These are phyloP conservation scores for Lycaon pictus DNA, from an alignment of 2,113 vertebrate species.

Conservation along the genomic window DNA sequence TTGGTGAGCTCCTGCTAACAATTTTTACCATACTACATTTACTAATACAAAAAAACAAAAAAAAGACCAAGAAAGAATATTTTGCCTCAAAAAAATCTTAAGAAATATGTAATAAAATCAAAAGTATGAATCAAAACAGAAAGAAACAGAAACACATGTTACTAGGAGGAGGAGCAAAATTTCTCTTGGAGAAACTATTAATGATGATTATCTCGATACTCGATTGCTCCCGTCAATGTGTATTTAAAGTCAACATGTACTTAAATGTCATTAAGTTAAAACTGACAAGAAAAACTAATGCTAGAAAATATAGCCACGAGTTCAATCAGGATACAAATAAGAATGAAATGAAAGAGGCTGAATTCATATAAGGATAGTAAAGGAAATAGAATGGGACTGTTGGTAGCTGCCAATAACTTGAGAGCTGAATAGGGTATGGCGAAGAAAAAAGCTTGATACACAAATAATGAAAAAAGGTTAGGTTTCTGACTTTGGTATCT, in stretches of 20 bases:
- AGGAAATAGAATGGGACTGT: not conserved
- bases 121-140: constrained; percentile 49
- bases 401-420: not conserved
- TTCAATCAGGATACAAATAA: not conserved
- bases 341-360: not conserved
- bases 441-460: not conserved
- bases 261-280: constrained; percentile 6
- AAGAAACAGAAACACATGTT: constrained; percentile 32
- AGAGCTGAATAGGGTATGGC: not conserved
- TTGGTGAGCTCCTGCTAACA: not conserved
- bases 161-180: not conserved
- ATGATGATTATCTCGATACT: not conserved
- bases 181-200: constrained; percentile 31
- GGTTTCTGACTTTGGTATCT: not conserved
- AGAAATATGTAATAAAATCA: constrained; percentile 50
- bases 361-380: constrained; percentile 33
- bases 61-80: constrained; percentile 7
- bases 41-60: constrained; percentile 36
- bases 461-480: not conserved
- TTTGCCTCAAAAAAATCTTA: constrained; percentile 49
- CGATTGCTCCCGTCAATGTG: not conserved
- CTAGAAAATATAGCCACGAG: not conserved
- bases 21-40: constrained; percentile 5
- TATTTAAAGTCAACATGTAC: not conserved
- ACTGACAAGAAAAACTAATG: not conserved